Evolutionary conservation across 2,113 vertebrate species (phyloP).

Genomic region (Syrmaticus mikado): DNA sequence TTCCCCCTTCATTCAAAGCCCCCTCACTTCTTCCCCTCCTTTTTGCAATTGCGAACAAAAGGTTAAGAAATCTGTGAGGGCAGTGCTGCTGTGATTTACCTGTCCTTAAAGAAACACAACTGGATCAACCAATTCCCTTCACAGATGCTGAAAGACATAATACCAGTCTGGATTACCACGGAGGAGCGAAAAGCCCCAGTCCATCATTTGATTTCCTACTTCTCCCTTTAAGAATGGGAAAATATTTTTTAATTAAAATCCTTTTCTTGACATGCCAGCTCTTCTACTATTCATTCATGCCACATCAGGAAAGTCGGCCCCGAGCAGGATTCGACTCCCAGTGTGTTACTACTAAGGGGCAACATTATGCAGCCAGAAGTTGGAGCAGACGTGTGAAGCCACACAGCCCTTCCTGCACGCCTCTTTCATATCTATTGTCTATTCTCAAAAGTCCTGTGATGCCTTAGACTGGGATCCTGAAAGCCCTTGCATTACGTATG

Average conservation of each 20-base stretch:
- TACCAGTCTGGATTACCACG: neutral
- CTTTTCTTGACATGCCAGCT: neutral
- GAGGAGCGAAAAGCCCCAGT: neutral
- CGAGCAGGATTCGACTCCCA: neutral
- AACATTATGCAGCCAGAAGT: fast-evolving
- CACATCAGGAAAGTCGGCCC: fast-evolving
- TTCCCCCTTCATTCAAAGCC: neutral
- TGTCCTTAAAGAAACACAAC: neutral
- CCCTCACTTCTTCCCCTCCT: neutral
- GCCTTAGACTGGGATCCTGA: neutral
- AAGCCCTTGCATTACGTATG: fast-evolving
- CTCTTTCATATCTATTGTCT: neutral
- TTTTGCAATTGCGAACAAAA: neutral
- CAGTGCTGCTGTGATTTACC: neutral
- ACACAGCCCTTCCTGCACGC: neutral
- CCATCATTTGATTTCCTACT: neutral
- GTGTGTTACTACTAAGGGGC: fast-evolving
- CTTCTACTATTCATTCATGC: neutral
- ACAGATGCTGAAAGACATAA: fast-evolving
- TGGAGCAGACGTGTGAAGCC: neutral
- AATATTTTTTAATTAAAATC: neutral
- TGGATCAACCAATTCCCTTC: neutral
- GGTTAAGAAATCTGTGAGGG: neutral
- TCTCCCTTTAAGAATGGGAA: neutral
- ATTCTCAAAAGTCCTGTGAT: neutral